A percentile compares a stretch with the other conserved stretches of the same genome.
These are phyloP conservation scores for Leguminivora glycinivorella DNA, from an alignment of 1,140 invertebrate species.

Conservation along the genomic window DNA sequence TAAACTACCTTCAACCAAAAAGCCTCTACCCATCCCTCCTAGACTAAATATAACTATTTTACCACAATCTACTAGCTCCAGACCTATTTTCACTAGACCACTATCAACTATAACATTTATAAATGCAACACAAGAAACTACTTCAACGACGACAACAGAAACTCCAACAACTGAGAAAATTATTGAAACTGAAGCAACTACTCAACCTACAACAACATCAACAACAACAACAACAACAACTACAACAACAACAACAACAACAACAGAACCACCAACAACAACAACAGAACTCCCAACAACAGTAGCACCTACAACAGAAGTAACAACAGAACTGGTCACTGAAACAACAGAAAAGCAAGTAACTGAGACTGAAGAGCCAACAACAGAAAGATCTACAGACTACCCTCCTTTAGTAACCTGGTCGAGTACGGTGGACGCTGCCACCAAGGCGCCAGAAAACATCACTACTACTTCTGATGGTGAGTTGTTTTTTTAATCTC, in stretches of 20 bases:
- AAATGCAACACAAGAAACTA: constrained; percentile 57
- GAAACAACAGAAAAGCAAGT: constrained; percentile 51
- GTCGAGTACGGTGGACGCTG: constrained; percentile 80
- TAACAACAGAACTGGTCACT: constrained; percentile 36
- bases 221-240: constrained; percentile 42
- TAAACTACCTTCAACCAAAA: constrained; percentile 67
- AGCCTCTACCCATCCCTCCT: constrained; percentile 66
- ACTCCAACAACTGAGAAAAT: constrained; percentile 32
- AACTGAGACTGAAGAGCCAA: constrained; percentile 51
- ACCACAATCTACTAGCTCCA: constrained; percentile 72
- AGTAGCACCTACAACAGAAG: constrained; percentile 40
- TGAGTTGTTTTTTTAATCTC: constrained; percentile 40
- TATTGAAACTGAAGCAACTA: constrained; percentile 11
- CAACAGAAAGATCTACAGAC: constrained; percentile 40
- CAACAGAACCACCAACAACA: constrained; percentile 38
- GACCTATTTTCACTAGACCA: constrained; percentile 67
- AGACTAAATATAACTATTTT: constrained; percentile 79
- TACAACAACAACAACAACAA: constrained; percentile 40
- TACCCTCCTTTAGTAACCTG: constrained; percentile 80
- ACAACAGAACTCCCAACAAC: constrained; percentile 32
- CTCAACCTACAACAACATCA: constrained; percentile 39
- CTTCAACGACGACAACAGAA: constrained; percentile 41
- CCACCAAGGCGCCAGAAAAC: constrained; percentile 56
- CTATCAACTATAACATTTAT: constrained; percentile 71
- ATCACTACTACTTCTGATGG: constrained; percentile 49